These are phyloP conservation scores for Tachycineta bicolor DNA, from an alignment of 2,113 vertebrate genomes.

Conservation along the genomic window DNA sequence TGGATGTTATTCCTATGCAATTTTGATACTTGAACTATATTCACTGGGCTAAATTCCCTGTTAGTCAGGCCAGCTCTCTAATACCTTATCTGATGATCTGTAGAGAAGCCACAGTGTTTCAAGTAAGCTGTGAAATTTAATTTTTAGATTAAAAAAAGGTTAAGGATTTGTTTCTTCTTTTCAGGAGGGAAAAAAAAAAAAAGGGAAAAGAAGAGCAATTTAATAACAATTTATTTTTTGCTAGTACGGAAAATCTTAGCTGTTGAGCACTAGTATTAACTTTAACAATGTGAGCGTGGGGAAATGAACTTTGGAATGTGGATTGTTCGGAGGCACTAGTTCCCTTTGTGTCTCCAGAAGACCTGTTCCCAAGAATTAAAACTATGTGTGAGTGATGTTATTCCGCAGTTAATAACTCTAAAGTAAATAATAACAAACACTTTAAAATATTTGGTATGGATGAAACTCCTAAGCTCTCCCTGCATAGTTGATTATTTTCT, in stretches of 20 bases:
- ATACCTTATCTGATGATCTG: neutral
- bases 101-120: neutral
- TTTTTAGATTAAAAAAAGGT: neutral
- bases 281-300: neutral
- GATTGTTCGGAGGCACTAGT: neutral
- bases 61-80: neutral
- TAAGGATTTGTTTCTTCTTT: neutral
- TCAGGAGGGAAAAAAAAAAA: neutral
- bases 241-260: neutral
- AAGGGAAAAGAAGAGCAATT: neutral
- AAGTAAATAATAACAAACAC: neutral
- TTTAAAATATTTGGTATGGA: neutral
- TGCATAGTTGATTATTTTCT: neutral
- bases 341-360: neutral
- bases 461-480: neutral
- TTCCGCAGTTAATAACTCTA: neutral
- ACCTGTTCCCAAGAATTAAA: neutral
- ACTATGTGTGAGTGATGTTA: neutral
- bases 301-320: neutral
- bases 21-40: neutral
- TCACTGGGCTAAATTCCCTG: neutral
- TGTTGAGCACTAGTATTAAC: neutral
- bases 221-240: neutral
- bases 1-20: neutral
- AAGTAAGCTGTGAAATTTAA: neutral